Evolutionary conservation across 2,888 invertebrate genomes (phyloP).

Genomic region (Malachius bipustulatus): DNA sequence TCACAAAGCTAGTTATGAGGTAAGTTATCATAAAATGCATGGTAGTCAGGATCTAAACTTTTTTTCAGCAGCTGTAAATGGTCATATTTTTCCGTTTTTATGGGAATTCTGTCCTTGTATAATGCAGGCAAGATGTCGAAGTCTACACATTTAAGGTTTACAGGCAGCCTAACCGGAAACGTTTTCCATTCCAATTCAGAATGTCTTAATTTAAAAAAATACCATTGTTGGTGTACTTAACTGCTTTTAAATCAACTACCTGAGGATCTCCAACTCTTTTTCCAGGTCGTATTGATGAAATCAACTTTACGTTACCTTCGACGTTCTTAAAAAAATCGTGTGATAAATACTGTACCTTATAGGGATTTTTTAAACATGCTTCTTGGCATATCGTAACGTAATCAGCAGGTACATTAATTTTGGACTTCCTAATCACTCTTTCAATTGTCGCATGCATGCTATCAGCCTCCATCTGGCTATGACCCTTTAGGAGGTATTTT

Average conservation of each 20-base stretch:
- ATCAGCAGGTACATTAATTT: no score
- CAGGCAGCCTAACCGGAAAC: conserved; percentile 13
- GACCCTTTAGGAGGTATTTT: no score
- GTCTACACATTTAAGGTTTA: conserved; percentile 15
- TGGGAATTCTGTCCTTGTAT: conserved; percentile 19
- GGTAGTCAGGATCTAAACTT: conserved; percentile 14
- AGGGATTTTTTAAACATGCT: conserved; percentile 11
- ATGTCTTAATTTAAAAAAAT: conserved; percentile 14
- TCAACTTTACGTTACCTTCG: conserved; percentile 12
- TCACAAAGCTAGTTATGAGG: conserved; percentile 10
- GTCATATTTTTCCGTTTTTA: conserved; percentile 18
- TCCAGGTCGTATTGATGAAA: conserved; percentile 13
- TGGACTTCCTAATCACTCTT: no score
- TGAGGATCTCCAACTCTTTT: conserved; percentile 14
- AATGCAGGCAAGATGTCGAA: conserved; percentile 20
- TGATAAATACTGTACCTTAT: conserved; percentile 12
- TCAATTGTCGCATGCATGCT: no score
- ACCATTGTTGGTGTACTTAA: no score
- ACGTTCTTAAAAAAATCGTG: conserved; percentile 13
- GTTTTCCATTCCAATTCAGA: conserved; percentile 14
- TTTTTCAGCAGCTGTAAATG: conserved; percentile 14
- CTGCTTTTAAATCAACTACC: conserved; percentile 13
- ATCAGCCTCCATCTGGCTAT: no score
- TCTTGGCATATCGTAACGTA: no score
- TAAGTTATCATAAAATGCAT: conserved; percentile 15